Base-by-base conservation (phyloP, 2,113 vertebrate species). In the Laterallus jamaicensis region DNA sequence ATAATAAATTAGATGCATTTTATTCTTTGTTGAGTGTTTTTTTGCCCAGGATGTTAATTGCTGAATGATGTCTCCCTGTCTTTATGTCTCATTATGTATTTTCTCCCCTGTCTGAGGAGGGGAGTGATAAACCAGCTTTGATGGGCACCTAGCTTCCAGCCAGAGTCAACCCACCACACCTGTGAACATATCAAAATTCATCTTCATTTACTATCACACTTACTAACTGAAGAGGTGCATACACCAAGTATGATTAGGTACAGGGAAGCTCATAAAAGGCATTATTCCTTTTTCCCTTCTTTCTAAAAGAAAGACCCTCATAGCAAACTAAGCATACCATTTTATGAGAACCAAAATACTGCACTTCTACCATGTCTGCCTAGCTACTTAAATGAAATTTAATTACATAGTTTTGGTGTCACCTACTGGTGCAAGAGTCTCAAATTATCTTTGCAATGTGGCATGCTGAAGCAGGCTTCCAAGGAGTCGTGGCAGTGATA, bases 401-500 rank as follows among this genome's bases (percentile, higher is more conserved):
- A 77, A 49, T 47, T 47, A 47, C 44, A 1, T 8, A 2, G 5
- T 5, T 44, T 32, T 79, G 80, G 21, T 54, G 14, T 29, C 24
- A 0, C 37, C 86, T 10, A 1, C 18, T 42, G 68, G 18, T 1
- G 7, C 37, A 5, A 66, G 52, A 13, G 20, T 6, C 52, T 24
- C 58, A 17, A 17, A 4, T 10, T 31, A 1, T 29, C 64, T 21
- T 15, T 2, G 10, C 9, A 31, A 11, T 1, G 2, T 4, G 44
- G 10, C 12, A 1, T 3, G 16, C 60, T 40, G 14, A 21, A 74
- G 40, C 52, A 14, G 29, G 10, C 39, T 87, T 25, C 63, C 15
- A 1, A 3, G 28, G 63, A 32, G 26, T 10, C 4, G 5, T 1
- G 1, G 1, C 15, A 4, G 3, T 0, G 44, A 14, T 13, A 12